These are phyloP conservation scores for Ceratosolen fusciceps DNA, from an alignment of 1,140 invertebrate genomes.

Conservation along the genomic window DNA sequence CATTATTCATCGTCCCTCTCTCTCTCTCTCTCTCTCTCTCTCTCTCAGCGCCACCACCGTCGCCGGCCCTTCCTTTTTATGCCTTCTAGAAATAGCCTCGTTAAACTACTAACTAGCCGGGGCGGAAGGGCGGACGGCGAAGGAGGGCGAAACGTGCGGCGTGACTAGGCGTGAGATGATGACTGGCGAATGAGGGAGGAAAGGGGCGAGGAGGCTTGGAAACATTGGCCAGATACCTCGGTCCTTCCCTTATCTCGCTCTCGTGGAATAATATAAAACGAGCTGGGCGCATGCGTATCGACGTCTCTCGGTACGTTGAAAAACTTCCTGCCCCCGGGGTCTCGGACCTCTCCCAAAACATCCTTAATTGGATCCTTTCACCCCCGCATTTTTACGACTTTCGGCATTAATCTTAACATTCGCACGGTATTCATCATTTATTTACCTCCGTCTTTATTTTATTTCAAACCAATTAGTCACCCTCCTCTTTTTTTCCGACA, in stretches of 20 bases:
- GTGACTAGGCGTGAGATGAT: constrained; percentile 42
- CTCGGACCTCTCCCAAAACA: neutral
- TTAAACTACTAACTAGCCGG: constrained; percentile 59
- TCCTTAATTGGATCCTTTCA: neutral
- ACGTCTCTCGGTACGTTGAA: neutral
- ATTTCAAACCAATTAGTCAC: no score
- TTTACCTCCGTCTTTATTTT: no score
- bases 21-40: no score
- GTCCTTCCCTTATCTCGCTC: neutral
- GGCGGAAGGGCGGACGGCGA: neutral
- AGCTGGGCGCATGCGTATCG: neutral
- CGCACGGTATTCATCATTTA: no score
- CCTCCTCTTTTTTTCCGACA: no score
- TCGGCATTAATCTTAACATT: no score
- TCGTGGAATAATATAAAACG: constrained; percentile 37
- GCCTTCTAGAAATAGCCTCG: constrained; percentile 62
- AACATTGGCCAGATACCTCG: constrained; percentile 1
- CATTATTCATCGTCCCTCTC: constrained; percentile 72
- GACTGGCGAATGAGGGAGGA: constrained; percentile 21
- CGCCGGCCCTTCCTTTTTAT: constrained; percentile 48
- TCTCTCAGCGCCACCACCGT: no score
- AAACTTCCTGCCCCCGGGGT: neutral
- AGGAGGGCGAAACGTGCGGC: neutral
- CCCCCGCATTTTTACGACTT: no score
- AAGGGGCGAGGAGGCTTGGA: neutral